phyloP scores from a whole-genome alignment of 2,797 vertebrate species.

The Pseudotriccus pelzelni region DNA sequence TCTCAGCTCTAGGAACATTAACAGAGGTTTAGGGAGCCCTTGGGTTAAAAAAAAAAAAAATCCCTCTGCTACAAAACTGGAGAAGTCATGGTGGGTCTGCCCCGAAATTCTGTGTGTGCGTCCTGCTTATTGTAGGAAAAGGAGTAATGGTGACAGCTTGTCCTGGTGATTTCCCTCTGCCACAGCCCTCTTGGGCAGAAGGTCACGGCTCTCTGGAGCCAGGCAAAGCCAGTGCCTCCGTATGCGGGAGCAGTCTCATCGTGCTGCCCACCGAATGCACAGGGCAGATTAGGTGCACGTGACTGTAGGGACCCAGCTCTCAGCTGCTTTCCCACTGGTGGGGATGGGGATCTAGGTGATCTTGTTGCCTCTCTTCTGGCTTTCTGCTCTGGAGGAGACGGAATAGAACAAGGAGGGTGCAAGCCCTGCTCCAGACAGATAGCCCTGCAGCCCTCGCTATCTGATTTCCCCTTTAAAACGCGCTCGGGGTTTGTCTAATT shows the following conservation, averaged over 20 bases:
- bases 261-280: accelerated
- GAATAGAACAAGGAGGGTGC: neutral
- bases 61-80: neutral
- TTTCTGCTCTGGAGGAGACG: neutral
- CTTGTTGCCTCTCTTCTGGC: neutral
- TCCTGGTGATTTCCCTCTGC: neutral
- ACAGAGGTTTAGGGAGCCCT: neutral
- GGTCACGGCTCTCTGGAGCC: neutral
- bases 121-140: neutral
- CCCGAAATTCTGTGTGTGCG: neutral
- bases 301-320: neutral
- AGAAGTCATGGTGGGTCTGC: neutral
- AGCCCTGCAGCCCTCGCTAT: neutral
- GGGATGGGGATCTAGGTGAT: neutral
- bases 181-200: neutral
- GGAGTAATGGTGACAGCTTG: neutral
- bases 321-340: neutral
- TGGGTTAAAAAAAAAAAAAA: neutral
- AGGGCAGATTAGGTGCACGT: accelerated
- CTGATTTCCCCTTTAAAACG: neutral
- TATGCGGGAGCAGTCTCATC: neutral
- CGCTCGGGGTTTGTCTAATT: neutral
- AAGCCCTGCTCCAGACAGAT: accelerated
- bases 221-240: neutral
- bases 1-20: neutral